Base-by-base conservation (phyloP, 2,797 vertebrate genomes). In the Parotocinclus haroldoi region DNA sequence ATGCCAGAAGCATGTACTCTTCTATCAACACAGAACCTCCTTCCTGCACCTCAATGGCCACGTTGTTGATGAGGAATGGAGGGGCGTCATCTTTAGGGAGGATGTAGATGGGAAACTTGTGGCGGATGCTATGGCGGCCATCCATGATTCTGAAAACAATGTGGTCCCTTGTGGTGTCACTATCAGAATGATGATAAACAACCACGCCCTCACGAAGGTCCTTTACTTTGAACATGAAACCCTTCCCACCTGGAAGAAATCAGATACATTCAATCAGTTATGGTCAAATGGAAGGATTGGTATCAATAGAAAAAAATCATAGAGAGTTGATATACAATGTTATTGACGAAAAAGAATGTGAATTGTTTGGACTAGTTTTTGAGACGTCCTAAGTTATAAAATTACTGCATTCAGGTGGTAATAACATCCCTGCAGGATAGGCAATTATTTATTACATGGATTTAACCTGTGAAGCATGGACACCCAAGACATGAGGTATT, bases 161-260 rank as follows among this genome's bases (percentile, higher is more conserved):
- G 77, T 85, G 81, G 66, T 86, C 82, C 0, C 84, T 81, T 53
- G 84, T 87, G 82, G 85, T 85, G 81, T 91, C 89, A 10, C 81
- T 91, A 69, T 89, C 88, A 0, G 89, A 82, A 3, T 92, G 90
- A 46, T 91, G 88, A 79, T 91, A 93, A 67, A 86, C 67, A 45
- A 87, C 86, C 59, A 73, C 73, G 17, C 86, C 81, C 44, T 90
- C 81, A 59, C 63, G 79, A 58, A 85, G 87, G 83, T 87, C 89
- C 72, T 77, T 81, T 63, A 92, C 85, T 14, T 81, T 68, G 37
- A 92, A 91, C 83, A 90, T 83, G 71, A 94, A 92, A 16, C 83
- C 91, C 82, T 91, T 91, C 66, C 83, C 82, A 66, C 91, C 91
- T 93, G 65, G 52, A 53, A 56, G 7, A 58, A 10, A 40, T n/a